Percentiles rank a stretch among this genome's conserved stretches.
Conservation (phyloP, 2,113 vertebrate species). For the Pseudolaguvia tuberculata region DNA sequence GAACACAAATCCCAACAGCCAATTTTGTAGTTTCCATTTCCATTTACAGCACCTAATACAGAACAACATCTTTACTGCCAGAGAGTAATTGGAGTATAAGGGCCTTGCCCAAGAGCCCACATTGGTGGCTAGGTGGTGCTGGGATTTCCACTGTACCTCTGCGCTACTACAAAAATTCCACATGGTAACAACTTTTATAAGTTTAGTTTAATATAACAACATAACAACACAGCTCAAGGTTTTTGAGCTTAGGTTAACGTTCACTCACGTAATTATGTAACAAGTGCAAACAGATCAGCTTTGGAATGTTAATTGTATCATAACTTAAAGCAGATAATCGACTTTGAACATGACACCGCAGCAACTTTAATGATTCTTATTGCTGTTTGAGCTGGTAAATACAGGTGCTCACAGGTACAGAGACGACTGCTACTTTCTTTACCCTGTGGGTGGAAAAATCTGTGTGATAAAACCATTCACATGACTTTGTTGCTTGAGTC, state of each 20-base stretch:
- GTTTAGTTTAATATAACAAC: too few species aligned
- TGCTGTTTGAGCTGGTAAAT: constrained; percentile 5
- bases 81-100: too few species aligned
- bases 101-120: too few species aligned
- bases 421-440: constrained; percentile 6
- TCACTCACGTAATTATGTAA: background rate
- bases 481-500: constrained; percentile 32
- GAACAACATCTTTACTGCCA: too few species aligned
- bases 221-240: background rate
- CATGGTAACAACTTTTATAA: too few species aligned
- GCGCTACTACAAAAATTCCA: background rate
- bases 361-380: constrained; percentile 11
- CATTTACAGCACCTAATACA: too few species aligned
- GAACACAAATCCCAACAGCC: too few species aligned
- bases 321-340: background rate
- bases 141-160: too few species aligned
- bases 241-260: background rate
- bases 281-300: background rate
- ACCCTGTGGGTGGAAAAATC: constrained; percentile 32
- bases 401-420: constrained; percentile 18
- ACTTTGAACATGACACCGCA: background rate
- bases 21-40: too few species aligned
- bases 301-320: background rate
- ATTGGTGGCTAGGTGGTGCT: too few species aligned
- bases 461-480: constrained; percentile 38